These are phyloP conservation scores for Fragum whitleyi DNA, from an alignment of 2,888 invertebrate genomes.

Conservation along the genomic window DNA sequence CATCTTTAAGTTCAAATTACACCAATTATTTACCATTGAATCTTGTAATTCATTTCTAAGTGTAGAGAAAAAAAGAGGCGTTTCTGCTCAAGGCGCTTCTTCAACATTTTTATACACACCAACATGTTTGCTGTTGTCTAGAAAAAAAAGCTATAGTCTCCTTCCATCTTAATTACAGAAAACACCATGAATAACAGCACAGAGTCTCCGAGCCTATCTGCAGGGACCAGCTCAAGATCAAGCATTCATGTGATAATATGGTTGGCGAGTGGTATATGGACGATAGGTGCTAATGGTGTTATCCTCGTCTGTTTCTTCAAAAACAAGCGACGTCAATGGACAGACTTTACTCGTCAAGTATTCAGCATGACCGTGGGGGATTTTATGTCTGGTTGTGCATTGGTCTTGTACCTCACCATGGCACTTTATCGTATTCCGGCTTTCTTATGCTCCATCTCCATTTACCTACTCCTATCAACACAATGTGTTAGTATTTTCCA, in stretches of 20 bases:
- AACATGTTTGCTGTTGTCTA: too few species aligned
- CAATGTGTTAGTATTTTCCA: conserved; percentile 1
- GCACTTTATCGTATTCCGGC: not conserved
- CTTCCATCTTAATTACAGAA: not conserved
- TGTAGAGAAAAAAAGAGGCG: too few species aligned
- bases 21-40: too few species aligned
- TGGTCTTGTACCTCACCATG: not conserved
- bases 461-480: not conserved
- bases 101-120: too few species aligned
- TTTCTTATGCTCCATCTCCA: not conserved
- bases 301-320: not conserved
- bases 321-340: not conserved
- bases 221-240: not conserved
- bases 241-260: not conserved
- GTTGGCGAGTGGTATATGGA: not conserved
- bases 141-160: too few species aligned
- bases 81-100: too few species aligned
- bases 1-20: too few species aligned
- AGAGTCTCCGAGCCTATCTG: not conserved
- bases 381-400: not conserved
- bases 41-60: too few species aligned
- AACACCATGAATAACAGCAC: not conserved
- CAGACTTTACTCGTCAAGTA: not conserved
- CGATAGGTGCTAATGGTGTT: not conserved
- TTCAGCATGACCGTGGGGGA: not conserved